Percentiles rank a stretch among this genome's conserved stretches.
phyloP scores from a whole-genome alignment of 2,113 vertebrate species.

The Etheostoma cragini region DNA sequence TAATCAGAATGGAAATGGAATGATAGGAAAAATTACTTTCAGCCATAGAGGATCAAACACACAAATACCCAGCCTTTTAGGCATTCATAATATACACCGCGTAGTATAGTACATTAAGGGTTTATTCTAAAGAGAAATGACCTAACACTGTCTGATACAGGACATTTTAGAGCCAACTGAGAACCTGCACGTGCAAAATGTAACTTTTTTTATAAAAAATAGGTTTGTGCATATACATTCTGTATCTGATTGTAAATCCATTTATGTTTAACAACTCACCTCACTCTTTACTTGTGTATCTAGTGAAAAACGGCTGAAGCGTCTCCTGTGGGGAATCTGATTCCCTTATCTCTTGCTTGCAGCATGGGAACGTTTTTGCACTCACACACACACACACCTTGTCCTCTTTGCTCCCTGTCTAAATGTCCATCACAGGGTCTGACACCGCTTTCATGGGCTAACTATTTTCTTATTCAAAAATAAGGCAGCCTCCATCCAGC shows the following conservation, averaged over 20 bases:
- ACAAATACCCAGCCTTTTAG: slow-evolving; percentile 4
- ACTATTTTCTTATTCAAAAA: slow-evolving; percentile 67
- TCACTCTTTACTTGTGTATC: slow-evolving; percentile 14
- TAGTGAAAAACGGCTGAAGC: slow-evolving; percentile 37
- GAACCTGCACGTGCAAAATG: not conserved
- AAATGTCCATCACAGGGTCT: slow-evolving; percentile 65
- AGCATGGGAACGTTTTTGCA: slow-evolving; percentile 54
- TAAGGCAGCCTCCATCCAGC: slow-evolving; percentile 45
- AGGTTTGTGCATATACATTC: not conserved
- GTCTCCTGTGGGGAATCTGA: slow-evolving; percentile 46
- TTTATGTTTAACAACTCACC: slow-evolving; percentile 8
- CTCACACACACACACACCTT: not conserved
- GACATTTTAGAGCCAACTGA: not conserved
- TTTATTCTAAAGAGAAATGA: not conserved
- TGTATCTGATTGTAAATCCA: not conserved
- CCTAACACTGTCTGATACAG: not conserved
- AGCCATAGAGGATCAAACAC: slow-evolving; percentile 8
- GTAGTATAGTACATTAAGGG: not conserved
- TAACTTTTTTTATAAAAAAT: not conserved
- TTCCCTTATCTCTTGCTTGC: slow-evolving; percentile 68
- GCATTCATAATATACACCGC: not conserved
- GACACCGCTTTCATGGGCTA: slow-evolving; percentile 46
- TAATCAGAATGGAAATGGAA: slow-evolving; percentile 31
- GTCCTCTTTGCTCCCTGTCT: slow-evolving; percentile 40
- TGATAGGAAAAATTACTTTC: not conserved